phyloP scores from a whole-genome alignment of 2,797 vertebrate genomes.

The Triplophysa bombifrons region DNA sequence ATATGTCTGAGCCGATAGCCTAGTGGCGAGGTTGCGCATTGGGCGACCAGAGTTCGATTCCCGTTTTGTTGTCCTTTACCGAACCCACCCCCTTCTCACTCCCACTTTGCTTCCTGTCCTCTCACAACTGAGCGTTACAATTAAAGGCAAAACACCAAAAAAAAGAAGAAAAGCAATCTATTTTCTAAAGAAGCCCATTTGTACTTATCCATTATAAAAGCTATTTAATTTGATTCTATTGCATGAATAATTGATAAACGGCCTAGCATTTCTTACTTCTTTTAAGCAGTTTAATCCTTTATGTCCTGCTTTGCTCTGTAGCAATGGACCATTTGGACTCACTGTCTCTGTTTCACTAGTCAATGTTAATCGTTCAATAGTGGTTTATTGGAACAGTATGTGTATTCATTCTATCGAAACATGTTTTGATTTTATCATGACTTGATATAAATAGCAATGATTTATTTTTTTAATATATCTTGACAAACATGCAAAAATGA shows the following conservation, averaged over 20 bases:
- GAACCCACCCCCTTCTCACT: no score
- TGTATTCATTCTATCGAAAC: constrained; percentile 31
- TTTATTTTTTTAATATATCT: neutral
- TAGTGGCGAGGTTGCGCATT: no score
- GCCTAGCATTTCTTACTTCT: constrained; percentile 47
- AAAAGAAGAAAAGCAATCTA: constrained; percentile 18
- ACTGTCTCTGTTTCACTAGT: constrained; percentile 12
- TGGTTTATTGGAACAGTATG: constrained; percentile 34
- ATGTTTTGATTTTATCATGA: constrained; percentile 6
- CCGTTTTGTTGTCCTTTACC: no score
- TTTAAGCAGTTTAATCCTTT: constrained; percentile 51
- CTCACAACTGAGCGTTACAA: no score
- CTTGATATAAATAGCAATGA: neutral
- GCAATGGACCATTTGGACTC: constrained; percentile 31
- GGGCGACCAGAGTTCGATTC: no score
- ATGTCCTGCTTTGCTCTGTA: constrained; percentile 45
- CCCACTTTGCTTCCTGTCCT: no score
- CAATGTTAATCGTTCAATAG: constrained; percentile 12
- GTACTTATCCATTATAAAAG: constrained; percentile 42
- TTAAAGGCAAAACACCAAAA: no score
- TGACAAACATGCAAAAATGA: neutral
- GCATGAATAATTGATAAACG: constrained; percentile 58
- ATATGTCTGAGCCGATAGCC: no score
- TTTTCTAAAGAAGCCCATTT: constrained; percentile 38
- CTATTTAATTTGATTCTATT: constrained; percentile 51